Evolutionary conservation across 2,888 invertebrate species (phyloP), one percentile per base, ranked within the genome.

Genomic region (Eulithis testata): DNA sequence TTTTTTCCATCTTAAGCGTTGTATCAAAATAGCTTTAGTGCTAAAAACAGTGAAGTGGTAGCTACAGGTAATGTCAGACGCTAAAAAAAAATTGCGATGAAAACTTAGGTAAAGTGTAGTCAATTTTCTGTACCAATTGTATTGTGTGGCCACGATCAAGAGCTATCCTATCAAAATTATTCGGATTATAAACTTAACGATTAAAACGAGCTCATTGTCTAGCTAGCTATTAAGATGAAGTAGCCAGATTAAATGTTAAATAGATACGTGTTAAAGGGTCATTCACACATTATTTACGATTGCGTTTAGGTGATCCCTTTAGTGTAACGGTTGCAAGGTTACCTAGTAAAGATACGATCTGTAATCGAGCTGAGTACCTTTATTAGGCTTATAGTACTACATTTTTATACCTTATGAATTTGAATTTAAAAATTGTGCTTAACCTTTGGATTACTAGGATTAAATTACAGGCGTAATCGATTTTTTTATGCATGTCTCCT

Each of bases 231-330:
- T 72, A 71, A 75, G 77, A 77, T 77, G 74, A 68, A 72, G 66
- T 71, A 60, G 53, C 57, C n/a, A 70, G 77, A 77, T 77, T 72
- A 75, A 65, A 76, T 75, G 74, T 59, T 65, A 71, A 76, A 63
- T 52, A 69, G 66, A 68, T 72, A 73, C 70, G 70, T 74, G 73
- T 71, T 71, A 73, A 72, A 70, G 72, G 74, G 70, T 74, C 71
- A 63, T 74, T 74, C 73, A 69, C 74, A 73, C 66, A 69, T 66
- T 72, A 70, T 70, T 72, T 62, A 64, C 66, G 68, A 71, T 67
- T 70, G 69, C 44, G 59, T 47, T 57, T 56, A 11, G 44, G 66
- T 64, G 64, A 68, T 61, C 61, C 65, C 59, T 68, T 60, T 44
- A 43, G 52, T 58, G 21, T 61, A 57, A 55, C 55, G 60, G 60